These are phyloP conservation scores for Cantharis flavilabris DNA, from an alignment of 2,888 invertebrate species.

Conservation along the genomic window DNA sequence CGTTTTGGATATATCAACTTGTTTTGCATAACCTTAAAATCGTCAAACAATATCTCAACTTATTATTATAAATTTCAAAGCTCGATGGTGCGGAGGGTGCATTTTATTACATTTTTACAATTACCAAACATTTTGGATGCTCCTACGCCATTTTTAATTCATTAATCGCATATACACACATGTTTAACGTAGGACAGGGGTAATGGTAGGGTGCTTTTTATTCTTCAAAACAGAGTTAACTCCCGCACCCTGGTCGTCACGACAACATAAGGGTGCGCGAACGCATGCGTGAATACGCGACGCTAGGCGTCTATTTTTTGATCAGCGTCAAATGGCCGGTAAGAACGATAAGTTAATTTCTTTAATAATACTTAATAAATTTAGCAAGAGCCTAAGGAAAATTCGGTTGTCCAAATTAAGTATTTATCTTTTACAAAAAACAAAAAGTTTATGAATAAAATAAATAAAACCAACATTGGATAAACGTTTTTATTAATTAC, in stretches of 20 bases:
- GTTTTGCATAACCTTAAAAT: background rate
- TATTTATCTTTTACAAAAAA: background rate
- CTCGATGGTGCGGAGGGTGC: background rate
- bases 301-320: conserved; percentile 32
- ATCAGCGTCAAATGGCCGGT: conserved; percentile 41
- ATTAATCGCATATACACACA: conserved; percentile 27
- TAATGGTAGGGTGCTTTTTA: conserved; percentile 38
- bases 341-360: conserved; percentile 1
- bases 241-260: conserved; percentile 39
- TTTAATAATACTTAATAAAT: background rate
- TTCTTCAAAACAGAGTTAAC: conserved; percentile 33
- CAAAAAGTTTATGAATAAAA: background rate
- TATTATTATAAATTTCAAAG: background rate
- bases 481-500: background rate
- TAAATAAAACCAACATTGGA: background rate
- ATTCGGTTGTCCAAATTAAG: no score
- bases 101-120: background rate
- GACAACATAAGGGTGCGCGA: conserved; percentile 41
- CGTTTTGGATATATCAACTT: conserved; percentile 2
- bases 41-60: background rate
- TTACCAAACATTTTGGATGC: background rate
- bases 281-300: conserved; percentile 35
- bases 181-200: conserved; percentile 34
- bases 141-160: conserved; percentile 33
- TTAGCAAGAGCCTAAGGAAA: background rate